phyloP scores from a whole-genome alignment of 2,797 vertebrate species.

The Sciurus vulgaris region DNA sequence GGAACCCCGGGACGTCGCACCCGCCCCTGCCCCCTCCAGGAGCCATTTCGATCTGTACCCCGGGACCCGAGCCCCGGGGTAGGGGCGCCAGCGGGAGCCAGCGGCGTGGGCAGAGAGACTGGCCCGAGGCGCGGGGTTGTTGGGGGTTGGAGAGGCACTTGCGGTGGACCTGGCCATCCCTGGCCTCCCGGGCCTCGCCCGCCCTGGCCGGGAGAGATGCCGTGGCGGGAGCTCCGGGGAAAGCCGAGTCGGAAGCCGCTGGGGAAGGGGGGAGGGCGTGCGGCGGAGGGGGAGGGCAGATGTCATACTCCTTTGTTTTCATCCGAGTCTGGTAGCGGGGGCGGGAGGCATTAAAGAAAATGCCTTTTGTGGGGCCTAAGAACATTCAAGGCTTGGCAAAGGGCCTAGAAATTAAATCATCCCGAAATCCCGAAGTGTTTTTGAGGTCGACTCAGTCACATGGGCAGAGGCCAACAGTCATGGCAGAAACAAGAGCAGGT shows the following conservation, averaged over 20 bases:
- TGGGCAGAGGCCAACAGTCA: conserved; percentile 74
- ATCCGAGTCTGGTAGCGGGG: conserved; percentile 72
- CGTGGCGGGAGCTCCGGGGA: conserved; percentile 43
- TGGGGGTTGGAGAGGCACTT: not conserved
- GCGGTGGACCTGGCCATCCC: not conserved
- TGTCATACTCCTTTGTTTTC: conserved; percentile 88
- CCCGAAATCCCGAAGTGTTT: conserved; percentile 69
- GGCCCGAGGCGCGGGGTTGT: not conserved
- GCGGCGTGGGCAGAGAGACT: not conserved
- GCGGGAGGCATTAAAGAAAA: conserved; percentile 64
- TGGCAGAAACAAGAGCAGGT: conserved; percentile 60
- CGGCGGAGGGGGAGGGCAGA: conserved; percentile 80
- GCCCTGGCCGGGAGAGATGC: not conserved
- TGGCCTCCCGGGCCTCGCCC: not conserved
- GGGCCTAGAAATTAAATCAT: conserved; percentile 42
- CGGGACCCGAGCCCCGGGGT: conserved; percentile 49
- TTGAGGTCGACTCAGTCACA: conserved; percentile 64
- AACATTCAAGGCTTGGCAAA: not conserved
- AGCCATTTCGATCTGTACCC: conserved; percentile 72
- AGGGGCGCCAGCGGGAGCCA: not conserved
- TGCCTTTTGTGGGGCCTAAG: conserved; percentile 71
- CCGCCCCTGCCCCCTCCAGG: conserved; percentile 65
- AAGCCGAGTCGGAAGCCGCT: not conserved
- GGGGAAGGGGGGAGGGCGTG: conserved; percentile 67
- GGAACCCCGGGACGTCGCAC: not conserved